These are phyloP conservation scores for Ridgeia piscesae DNA, from an alignment of 1,140 invertebrate species.

Conservation along the genomic window DNA sequence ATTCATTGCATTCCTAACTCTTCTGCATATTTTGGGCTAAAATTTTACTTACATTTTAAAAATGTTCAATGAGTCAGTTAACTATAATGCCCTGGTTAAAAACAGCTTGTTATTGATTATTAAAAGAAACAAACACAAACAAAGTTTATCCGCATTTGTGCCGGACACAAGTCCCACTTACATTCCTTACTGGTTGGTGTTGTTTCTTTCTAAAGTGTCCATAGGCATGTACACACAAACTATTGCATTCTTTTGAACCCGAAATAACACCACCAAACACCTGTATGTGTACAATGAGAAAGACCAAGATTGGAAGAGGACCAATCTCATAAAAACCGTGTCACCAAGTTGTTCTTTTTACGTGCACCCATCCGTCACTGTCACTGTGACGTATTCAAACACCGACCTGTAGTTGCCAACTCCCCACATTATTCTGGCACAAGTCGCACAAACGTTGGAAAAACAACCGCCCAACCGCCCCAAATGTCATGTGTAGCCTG, in stretches of 20 bases:
- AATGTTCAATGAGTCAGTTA: too few species aligned
- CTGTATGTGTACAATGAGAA: not conserved
- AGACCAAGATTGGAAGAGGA: not conserved
- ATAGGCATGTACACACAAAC: too few species aligned
- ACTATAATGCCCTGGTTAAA: too few species aligned
- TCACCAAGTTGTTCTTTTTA: not conserved
- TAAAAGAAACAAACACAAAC: too few species aligned
- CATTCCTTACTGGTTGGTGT: too few species aligned
- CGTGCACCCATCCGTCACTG: not conserved
- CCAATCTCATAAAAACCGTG: not conserved
- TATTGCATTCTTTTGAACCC: not conserved
- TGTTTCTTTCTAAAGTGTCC: too few species aligned
- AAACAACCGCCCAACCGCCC: not conserved
- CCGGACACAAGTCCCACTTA: too few species aligned
- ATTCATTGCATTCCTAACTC: too few species aligned
- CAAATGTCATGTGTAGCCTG: not conserved
- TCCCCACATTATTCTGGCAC: not conserved
- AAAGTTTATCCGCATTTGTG: too few species aligned
- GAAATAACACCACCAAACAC: not conserved
- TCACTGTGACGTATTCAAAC: not conserved
- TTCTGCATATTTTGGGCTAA: too few species aligned
- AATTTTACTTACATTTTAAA: too few species aligned
- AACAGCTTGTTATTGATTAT: too few species aligned
- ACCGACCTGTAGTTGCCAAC: not conserved
- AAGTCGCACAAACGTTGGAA: not conserved